These are phyloP conservation scores for Cnemophilus loriae DNA, from an alignment of 2,113 vertebrate genomes.

Conservation along the genomic window DNA sequence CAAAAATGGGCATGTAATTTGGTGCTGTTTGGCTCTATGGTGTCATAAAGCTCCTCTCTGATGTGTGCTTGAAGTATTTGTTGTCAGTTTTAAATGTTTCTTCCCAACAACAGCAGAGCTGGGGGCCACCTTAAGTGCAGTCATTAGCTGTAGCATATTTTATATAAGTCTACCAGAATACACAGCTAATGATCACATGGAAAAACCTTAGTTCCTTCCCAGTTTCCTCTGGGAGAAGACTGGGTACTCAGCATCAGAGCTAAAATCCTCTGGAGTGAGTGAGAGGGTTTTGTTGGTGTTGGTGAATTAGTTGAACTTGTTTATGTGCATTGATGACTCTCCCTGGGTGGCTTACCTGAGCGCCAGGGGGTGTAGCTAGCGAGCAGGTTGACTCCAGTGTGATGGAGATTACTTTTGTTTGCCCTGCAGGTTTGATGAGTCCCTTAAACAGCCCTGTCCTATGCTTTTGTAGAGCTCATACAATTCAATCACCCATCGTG, in stretches of 20 bases:
- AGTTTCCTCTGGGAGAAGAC: background rate
- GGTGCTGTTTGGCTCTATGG: background rate
- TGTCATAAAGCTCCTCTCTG: background rate
- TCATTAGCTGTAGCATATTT: background rate
- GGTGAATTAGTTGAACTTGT: background rate
- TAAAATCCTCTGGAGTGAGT: background rate
- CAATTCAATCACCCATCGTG: background rate
- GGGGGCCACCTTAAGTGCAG: background rate
- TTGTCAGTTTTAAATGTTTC: background rate
- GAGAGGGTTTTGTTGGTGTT: background rate
- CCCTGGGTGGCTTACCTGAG: background rate
- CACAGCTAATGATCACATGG: accelerated
- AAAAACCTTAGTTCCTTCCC: background rate
- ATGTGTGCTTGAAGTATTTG: background rate
- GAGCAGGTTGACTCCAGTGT: background rate
- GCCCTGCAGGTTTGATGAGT: slow-evolving; percentile 33
- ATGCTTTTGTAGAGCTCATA: background rate
- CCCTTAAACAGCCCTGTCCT: background rate
- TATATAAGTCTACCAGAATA: background rate
- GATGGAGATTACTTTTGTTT: background rate
- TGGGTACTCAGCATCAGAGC: background rate
- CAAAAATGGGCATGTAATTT: background rate
- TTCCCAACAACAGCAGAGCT: background rate
- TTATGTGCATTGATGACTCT: background rate
- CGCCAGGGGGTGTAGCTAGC: no score